Conservation (phyloP, 2,888 invertebrate genomes). For the Malacosoma neustria region DNA sequence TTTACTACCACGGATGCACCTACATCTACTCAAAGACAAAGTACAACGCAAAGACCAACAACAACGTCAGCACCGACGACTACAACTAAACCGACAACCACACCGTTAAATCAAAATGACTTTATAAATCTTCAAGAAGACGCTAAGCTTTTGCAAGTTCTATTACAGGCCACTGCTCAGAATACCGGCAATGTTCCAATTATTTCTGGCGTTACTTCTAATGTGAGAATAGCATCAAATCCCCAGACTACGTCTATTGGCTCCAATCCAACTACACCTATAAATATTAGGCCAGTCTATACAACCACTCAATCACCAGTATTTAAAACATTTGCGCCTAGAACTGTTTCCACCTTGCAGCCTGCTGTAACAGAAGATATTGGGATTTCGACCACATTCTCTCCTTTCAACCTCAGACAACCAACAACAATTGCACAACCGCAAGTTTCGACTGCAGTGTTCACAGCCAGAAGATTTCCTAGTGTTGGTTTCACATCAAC, state of each 20-base stretch:
- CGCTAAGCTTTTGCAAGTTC: constrained; percentile 53
- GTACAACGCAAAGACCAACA: constrained; percentile 21
- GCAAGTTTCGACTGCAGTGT: constrained; percentile 20
- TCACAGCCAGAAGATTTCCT: constrained; percentile 31
- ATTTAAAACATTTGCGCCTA: constrained; percentile 35
- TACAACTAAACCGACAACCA: constrained; percentile 25
- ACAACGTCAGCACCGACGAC: constrained; percentile 23
- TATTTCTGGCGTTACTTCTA: constrained; percentile 56
- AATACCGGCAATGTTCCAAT: constrained; percentile 39
- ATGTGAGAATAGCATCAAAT: constrained; percentile 57
- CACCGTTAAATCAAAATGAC: constrained; percentile 41
- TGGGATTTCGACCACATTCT: constrained; percentile 55
- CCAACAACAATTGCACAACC: constrained; percentile 33
- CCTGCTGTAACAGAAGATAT: constrained; percentile 34
- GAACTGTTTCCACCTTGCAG: constrained; percentile 45
- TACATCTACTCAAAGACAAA: constrained; percentile 21
- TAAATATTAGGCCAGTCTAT: constrained; percentile 48
- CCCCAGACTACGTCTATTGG: constrained; percentile 48
- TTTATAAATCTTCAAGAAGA: constrained; percentile 58
- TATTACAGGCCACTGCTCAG: constrained; percentile 54
- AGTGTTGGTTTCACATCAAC: constrained; percentile 33
- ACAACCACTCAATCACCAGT: constrained; percentile 36
- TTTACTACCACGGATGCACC: constrained; percentile 19
- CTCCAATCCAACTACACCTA: constrained; percentile 51
- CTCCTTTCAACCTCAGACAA: constrained; percentile 38